Evolutionary conservation across 1,140 invertebrate species (phyloP), one percentile per base, ranked within the genome.

Genomic region (Anagrus nilaparvatae): DNA sequence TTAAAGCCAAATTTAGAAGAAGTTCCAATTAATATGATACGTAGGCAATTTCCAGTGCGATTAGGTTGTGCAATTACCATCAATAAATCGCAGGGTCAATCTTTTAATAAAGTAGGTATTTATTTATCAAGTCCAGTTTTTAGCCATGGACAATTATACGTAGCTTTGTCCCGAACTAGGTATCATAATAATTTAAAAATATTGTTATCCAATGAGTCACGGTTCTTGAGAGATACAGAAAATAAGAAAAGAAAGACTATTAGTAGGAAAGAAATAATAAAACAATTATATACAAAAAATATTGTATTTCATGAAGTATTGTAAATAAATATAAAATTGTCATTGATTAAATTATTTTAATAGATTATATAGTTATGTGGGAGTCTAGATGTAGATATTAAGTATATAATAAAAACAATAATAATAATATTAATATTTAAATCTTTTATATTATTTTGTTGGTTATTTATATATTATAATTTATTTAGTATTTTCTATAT

Each of bases 41-140:
- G 36, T 19, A 6, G 13, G 18, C 36, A 27, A 29, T 38, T 38
- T 19, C 36, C 36, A 29, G n/a, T 38, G 4, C 17, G 36, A 19
- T 38, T 38, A 29, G 36, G 36, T 9, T 38, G 16, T 38, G 36
- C 36, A 27, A 38, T 27, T 12, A 38, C 36, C 3, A 29, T 38
- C 16, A 25, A 38, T 38, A 38, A 38, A 18, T 28, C 24, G 3
- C 36, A 38, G 27, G 24, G 36, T 21, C 36, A 38, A 29, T n/a
- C 36, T 4, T 38, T 27, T 23, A n/a, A 35, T 3, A 35, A 35
- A 3, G 33, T 35, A 10, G 19, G 18, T 4, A 20, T 35, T n/a
- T 35, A 12, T 6, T 23, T 35, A 21, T 12, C 20, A 21, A 5
- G 5, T 9, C 33, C 19, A 35, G 4, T 35, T 10, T 35, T 35